phyloP scores from a whole-genome alignment of 2,888 invertebrate genomes.

The Agriopis aurantiaria region DNA sequence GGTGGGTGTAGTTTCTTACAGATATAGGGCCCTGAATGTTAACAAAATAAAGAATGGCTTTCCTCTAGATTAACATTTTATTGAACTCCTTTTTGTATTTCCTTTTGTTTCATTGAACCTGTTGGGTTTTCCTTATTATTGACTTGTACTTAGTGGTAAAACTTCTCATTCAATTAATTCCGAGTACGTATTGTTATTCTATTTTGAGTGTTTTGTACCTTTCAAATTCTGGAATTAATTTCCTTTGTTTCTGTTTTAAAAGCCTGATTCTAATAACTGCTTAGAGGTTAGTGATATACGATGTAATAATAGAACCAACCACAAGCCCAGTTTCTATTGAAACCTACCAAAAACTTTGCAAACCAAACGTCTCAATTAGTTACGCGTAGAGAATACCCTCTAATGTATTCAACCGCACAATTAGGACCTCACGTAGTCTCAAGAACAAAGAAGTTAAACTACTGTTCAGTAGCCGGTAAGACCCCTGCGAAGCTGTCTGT shows the following conservation, averaged over 20 bases:
- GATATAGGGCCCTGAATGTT: no score
- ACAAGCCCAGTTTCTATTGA: conserved; percentile 28
- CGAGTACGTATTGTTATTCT: conserved; percentile 10
- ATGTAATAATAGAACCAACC: conserved; percentile 25
- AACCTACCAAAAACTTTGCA: conserved; percentile 23
- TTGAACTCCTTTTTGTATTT: conserved; percentile 3
- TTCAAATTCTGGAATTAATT: conserved; percentile 5
- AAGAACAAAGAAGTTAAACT: conserved; percentile 72
- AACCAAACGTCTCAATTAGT: conserved; percentile 60
- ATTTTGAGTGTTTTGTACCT: conserved; percentile 6
- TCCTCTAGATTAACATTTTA: no score
- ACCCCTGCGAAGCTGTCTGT: conserved; percentile 65
- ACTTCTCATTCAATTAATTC: conserved; percentile 12
- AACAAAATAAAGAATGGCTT: background rate
- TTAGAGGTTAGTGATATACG: conserved; percentile 19
- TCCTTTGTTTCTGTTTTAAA: conserved; percentile 15
- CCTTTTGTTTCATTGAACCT: background rate
- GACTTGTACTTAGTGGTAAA: background rate
- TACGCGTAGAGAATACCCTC: conserved; percentile 57
- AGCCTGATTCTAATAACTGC: conserved; percentile 12
- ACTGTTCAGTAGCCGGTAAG: conserved; percentile 74
- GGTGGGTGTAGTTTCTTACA: no score
- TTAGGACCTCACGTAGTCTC: conserved; percentile 74
- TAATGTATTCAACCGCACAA: conserved; percentile 70
- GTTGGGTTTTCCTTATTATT: conserved; percentile 9